Evolutionary conservation across 2,888 invertebrate genomes (phyloP).

Genomic region (Cheilosia impressa): DNA sequence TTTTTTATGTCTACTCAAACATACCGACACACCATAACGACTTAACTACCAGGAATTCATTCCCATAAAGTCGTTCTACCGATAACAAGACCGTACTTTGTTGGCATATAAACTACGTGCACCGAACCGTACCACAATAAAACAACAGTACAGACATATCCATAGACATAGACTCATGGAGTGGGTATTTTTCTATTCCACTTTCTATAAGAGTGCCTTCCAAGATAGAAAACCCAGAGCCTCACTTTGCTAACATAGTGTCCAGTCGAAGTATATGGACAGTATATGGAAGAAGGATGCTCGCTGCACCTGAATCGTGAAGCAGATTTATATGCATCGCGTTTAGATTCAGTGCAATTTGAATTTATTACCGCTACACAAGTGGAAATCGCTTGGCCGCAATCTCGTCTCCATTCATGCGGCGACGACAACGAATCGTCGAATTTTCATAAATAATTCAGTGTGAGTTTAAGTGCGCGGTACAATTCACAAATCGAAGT

Average conservation of each 20-base stretch:
- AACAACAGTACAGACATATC: conserved; percentile 3
- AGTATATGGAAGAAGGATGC: conserved; percentile 36
- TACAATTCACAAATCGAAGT: conserved; percentile 52
- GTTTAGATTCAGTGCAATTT: conserved; percentile 65
- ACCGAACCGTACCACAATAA: conserved; percentile 43
- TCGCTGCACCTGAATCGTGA: conserved; percentile 47
- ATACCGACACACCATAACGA: conserved; percentile 34
- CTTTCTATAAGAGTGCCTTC: not conserved
- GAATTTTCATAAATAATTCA: conserved; percentile 69
- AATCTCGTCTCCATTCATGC: conserved; percentile 52
- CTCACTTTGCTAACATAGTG: conserved; percentile 5
- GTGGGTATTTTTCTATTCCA: conserved; percentile 7
- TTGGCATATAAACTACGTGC: conserved; percentile 46
- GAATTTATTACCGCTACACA: conserved; percentile 67
- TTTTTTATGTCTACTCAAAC: conserved; percentile 43
- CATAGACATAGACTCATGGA: conserved; percentile 4
- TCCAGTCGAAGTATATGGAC: conserved; percentile 9
- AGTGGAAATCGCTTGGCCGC: conserved; percentile 37
- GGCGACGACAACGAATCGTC: conserved; percentile 25
- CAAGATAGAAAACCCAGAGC: not conserved
- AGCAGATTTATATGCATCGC: conserved; percentile 60
- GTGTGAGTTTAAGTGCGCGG: conserved; percentile 57
- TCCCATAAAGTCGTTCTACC: conserved; percentile 57
- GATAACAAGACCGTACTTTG: conserved; percentile 31
- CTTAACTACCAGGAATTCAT: conserved; percentile 42